Percentiles rank a stretch among this genome's conserved stretches.
Evolutionary conservation across 2,888 invertebrate species (phyloP).

Genomic region (Leptinotarsa juncta): DNA sequence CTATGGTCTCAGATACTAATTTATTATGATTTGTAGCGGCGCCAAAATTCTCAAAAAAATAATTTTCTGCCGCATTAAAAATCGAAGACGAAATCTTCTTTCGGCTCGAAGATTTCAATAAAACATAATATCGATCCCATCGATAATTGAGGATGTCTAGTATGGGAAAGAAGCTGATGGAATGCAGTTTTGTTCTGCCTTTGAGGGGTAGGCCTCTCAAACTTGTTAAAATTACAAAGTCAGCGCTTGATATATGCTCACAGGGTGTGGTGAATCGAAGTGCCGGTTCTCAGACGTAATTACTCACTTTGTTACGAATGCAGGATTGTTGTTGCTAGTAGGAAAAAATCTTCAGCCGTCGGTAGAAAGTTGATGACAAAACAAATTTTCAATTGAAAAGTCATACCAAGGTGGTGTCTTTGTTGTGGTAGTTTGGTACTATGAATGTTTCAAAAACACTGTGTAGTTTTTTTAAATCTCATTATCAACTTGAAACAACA

Average conservation of each 20-base stretch:
- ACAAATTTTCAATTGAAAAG: not conserved
- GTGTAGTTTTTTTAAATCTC: too few relatives aligned
- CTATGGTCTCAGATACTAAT: conserved; percentile 23
- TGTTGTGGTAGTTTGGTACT: not conserved
- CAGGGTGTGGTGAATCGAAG: conserved; percentile 21
- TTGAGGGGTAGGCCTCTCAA: conserved; percentile 39
- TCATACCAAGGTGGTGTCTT: not conserved
- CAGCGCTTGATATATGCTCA: conserved; percentile 20
- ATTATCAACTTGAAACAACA: too few relatives aligned
- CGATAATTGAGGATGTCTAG: conserved; percentile 45
- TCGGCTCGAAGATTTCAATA: conserved; percentile 49
- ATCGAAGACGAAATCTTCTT: conserved; percentile 32
- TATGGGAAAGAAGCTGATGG: conserved; percentile 52
- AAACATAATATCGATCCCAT: conserved; percentile 48
- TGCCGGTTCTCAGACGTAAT: conserved; percentile 10
- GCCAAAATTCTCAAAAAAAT: conserved; percentile 44
- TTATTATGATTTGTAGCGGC: conserved; percentile 37
- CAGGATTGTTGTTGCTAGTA: not conserved
- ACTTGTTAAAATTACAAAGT: conserved; percentile 18
- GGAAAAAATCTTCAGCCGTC: not conserved
- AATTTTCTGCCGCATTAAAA: conserved; percentile 39
- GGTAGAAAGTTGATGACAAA: not conserved
- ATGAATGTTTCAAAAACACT: too few relatives aligned
- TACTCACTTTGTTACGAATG: conserved; percentile 13
- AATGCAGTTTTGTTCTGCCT: conserved; percentile 47